Conservation (phyloP, 2,888 invertebrate genomes). For the Morpho deidamia region DNA sequence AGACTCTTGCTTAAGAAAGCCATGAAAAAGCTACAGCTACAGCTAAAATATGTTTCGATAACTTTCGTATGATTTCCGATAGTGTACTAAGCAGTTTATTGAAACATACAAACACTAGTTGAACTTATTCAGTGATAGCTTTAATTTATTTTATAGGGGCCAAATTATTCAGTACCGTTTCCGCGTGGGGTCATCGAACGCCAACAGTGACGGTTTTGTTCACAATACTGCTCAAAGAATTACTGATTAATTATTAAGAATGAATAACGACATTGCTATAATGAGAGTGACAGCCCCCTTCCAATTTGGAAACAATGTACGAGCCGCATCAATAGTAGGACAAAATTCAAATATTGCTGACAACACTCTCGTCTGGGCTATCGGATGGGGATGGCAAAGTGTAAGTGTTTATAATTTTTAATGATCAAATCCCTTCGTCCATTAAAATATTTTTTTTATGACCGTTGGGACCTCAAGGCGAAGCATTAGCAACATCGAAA, state of each 20-base stretch:
- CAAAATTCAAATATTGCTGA: conserved; percentile 36
- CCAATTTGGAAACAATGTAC: conserved; percentile 24
- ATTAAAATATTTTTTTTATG: too few species aligned
- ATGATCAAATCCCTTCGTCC: too few species aligned
- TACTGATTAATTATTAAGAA: conserved; percentile 26
- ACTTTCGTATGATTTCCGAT: too few species aligned
- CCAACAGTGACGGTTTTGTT: conserved; percentile 32
- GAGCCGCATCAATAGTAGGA: conserved; percentile 37
- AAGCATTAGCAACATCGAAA: too few species aligned
- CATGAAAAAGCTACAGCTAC: too few species aligned
- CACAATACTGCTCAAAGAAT: conserved; percentile 19
- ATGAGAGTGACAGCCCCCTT: conserved; percentile 28
- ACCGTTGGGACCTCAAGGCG: too few species aligned
- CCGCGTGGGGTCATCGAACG: conserved; percentile 34
- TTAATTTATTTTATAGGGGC: too few species aligned
- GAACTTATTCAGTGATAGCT: too few species aligned
- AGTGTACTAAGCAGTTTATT: too few species aligned
- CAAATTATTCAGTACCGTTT: conserved; percentile 15
- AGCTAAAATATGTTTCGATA: too few species aligned
- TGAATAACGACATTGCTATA: conserved; percentile 41
- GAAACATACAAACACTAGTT: too few species aligned
- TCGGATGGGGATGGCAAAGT: conserved; percentile 40
- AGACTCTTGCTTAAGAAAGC: too few species aligned
- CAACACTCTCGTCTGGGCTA: conserved; percentile 38
- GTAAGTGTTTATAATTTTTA: background rate